Conservation (phyloP, 2,797 vertebrate species). For the Loriculus beryllinus region DNA sequence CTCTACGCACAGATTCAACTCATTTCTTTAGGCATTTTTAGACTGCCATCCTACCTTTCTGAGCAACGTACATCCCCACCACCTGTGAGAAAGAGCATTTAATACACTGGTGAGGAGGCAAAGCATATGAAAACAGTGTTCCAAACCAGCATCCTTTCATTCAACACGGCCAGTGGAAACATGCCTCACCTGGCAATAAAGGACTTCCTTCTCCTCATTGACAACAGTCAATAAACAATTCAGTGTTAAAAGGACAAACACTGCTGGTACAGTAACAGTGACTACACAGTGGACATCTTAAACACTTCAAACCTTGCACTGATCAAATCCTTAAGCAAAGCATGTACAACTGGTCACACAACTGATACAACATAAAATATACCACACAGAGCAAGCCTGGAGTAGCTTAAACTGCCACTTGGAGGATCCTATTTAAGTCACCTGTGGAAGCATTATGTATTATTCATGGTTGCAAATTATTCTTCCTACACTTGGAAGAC, state of each 20-base stretch:
- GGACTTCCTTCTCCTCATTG: not conserved
- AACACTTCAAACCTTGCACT: not conserved
- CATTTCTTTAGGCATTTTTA: not conserved
- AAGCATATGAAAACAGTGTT: not conserved
- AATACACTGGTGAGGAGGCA: not conserved
- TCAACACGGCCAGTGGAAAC: not conserved
- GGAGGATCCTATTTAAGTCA: not conserved
- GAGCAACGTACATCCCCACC: not conserved
- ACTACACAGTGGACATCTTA: not conserved
- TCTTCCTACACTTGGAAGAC: not conserved
- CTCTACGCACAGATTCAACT: not conserved
- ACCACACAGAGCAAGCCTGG: not conserved
- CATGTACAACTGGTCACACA: not conserved
- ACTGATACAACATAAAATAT: not conserved
- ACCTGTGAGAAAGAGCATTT: not conserved
- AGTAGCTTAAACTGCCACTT: not conserved
- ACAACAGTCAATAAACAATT: not conserved
- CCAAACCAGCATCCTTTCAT: not conserved
- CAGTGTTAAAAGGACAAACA: not conserved
- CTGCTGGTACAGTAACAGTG: not conserved
- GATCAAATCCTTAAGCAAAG: not conserved
- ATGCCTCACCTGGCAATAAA: conserved; percentile 6
- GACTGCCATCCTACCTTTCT: not conserved
- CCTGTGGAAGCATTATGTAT: not conserved
- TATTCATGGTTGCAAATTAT: not conserved